A percentile compares a stretch with the other conserved stretches of the same genome.
Evolutionary conservation across 2,888 invertebrate species (phyloP).

Genomic region (Cerastis leucographa): DNA sequence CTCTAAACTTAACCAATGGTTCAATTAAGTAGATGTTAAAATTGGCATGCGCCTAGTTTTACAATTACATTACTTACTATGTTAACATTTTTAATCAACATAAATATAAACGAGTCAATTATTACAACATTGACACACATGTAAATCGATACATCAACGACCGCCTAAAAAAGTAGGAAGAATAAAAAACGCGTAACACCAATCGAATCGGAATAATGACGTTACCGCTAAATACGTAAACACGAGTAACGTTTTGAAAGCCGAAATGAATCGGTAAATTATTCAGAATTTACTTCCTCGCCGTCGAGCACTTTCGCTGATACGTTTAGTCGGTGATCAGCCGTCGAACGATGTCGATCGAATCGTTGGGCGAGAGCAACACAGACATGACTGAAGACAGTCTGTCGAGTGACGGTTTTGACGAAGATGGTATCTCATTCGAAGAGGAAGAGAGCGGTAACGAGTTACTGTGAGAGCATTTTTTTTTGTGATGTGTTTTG

Average conservation of each 20-base stretch:
- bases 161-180: constrained; percentile 44
- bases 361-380: constrained; percentile 65
- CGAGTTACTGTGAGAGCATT: constrained; percentile 76
- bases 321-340: constrained; percentile 75
- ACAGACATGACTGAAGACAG: constrained; percentile 84
- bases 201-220: constrained; percentile 55
- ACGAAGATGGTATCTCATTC: constrained; percentile 45
- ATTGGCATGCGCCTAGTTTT: constrained; percentile 1
- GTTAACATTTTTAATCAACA: constrained; percentile 39
- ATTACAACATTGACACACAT: constrained; percentile 56
- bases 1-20: background rate
- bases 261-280: constrained; percentile 72
- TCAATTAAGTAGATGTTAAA: constrained; percentile 10
- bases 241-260: constrained; percentile 68
- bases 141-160: constrained; percentile 35
- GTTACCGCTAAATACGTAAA: constrained; percentile 64
- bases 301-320: constrained; percentile 68
- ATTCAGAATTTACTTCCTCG: constrained; percentile 74
- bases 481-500: constrained; percentile 60
- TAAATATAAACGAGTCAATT: constrained; percentile 37
- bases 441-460: constrained; percentile 68
- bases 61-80: constrained; percentile 6
- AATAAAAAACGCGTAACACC: constrained; percentile 54
- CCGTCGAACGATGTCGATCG: constrained; percentile 75
- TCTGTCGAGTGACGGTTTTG: constrained; percentile 73